Evolutionary conservation across 2,113 vertebrate species (phyloP).

Genomic region (Motacilla alba): DNA sequence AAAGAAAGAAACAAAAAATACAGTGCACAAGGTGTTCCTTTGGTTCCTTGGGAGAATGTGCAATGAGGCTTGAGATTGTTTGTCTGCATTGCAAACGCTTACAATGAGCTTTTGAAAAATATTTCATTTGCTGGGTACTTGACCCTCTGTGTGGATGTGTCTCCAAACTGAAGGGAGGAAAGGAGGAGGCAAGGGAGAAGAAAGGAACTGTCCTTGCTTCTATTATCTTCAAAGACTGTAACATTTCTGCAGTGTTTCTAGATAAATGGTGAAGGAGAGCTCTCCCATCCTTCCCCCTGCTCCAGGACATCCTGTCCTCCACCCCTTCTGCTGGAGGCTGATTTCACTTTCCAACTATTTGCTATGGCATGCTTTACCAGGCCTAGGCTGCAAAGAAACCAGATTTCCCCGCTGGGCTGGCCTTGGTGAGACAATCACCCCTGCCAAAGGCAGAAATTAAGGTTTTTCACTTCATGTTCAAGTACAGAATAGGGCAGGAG

Average conservation of each 20-base stretch:
- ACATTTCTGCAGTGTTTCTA: background rate
- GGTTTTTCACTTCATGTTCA: background rate
- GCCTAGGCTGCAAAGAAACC: background rate
- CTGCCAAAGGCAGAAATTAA: background rate
- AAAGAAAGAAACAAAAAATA: background rate
- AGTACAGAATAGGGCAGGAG: background rate
- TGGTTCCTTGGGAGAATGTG: background rate
- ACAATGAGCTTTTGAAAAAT: background rate
- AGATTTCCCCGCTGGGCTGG: background rate
- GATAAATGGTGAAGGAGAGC: background rate
- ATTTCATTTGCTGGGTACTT: constrained; percentile 22
- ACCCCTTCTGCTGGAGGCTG: background rate
- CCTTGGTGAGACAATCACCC: background rate
- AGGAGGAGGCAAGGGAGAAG: constrained; percentile 10
- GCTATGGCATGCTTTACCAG: background rate
- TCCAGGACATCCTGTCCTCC: rapidly evolving
- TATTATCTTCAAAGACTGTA: background rate
- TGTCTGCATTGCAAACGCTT: constrained; percentile 5
- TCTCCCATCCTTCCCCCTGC: background rate
- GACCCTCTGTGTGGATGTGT: background rate
- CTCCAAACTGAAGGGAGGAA: constrained; percentile 9
- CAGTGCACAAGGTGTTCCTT: background rate
- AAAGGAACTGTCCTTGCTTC: background rate
- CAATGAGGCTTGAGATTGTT: background rate
- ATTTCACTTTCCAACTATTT: background rate